phyloP scores from a whole-genome alignment of 2,888 invertebrate genomes.

The Cheilosia soror region DNA sequence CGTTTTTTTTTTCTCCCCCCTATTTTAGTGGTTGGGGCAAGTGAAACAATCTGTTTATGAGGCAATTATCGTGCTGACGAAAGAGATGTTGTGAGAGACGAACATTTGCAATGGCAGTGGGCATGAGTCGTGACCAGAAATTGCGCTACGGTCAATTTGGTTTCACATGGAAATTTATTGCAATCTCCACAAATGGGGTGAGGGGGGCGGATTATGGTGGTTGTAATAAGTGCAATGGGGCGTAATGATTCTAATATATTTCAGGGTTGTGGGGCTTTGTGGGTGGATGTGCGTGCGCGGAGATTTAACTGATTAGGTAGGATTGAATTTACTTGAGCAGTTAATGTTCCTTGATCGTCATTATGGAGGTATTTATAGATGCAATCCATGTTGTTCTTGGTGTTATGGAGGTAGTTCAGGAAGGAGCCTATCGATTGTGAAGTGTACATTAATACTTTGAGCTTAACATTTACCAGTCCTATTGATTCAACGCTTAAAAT shows the following conservation, averaged over 20 bases:
- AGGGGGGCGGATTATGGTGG: slow-evolving; percentile 24
- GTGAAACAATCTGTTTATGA: slow-evolving; percentile 72
- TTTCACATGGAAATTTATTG: slow-evolving; percentile 51
- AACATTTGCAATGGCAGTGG: slow-evolving; percentile 41
- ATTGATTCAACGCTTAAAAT: too few relatives aligned
- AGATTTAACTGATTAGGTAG: slow-evolving; percentile 28
- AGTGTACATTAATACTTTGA: too few relatives aligned
- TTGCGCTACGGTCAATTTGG: slow-evolving; percentile 58
- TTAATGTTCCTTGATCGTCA: slow-evolving; percentile 20
- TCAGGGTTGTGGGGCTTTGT: background rate
- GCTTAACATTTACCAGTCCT: too few relatives aligned
- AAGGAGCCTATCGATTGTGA: background rate
- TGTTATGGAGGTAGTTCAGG: too few relatives aligned
- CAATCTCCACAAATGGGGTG: slow-evolving; percentile 7
- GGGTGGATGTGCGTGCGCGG: slow-evolving; percentile 9
- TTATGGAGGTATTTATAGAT: background rate
- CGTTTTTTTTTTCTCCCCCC: slow-evolving; percentile 20
- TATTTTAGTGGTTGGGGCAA: slow-evolving; percentile 19
- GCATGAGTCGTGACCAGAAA: slow-evolving; percentile 49
- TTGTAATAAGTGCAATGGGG: slow-evolving; percentile 26
- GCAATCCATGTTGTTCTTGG: background rate
- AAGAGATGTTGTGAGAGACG: slow-evolving; percentile 51
- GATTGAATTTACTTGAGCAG: slow-evolving; percentile 46
- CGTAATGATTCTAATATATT: slow-evolving; percentile 37
- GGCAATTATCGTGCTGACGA: slow-evolving; percentile 64